These are phyloP conservation scores for Apis dorsata DNA, from an alignment of 1,140 invertebrate species.

Conservation along the genomic window DNA sequence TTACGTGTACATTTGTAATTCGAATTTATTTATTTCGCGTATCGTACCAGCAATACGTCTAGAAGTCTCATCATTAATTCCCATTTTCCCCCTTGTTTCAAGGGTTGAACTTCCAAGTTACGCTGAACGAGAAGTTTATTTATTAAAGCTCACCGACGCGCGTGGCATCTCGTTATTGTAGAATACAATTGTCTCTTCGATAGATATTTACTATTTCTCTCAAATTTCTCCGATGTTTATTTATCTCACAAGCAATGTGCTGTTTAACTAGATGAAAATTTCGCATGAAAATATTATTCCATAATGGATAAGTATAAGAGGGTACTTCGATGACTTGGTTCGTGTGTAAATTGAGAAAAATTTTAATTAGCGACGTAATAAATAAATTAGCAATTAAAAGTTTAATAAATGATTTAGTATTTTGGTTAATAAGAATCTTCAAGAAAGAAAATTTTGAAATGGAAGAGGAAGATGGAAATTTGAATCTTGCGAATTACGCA, in stretches of 20 bases:
- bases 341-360: too few relatives aligned
- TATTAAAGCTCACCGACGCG: slow-evolving; percentile 13
- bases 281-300: not conserved
- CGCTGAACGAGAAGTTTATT: slow-evolving; percentile 10
- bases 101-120: not conserved
- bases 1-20: slow-evolving; percentile 37
- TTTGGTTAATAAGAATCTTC: too few relatives aligned
- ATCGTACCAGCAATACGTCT: not conserved
- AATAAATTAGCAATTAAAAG: too few relatives aligned
- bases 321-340: too few relatives aligned
- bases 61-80: slow-evolving; percentile 46
- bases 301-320: not conserved
- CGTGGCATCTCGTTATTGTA: not conserved
- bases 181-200: not conserved
- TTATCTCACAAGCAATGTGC: not conserved
- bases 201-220: not conserved
- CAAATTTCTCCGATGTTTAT: not conserved
- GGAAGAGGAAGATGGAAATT: too few relatives aligned
- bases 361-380: too few relatives aligned
- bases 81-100: not conserved
- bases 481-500: too few relatives aligned
- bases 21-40: not conserved
- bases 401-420: too few relatives aligned
- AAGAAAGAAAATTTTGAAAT: too few relatives aligned
- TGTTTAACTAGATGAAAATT: not conserved